Base-by-base conservation (phyloP, 1,140 invertebrate genomes). In the Melitaea cinxia region DNA sequence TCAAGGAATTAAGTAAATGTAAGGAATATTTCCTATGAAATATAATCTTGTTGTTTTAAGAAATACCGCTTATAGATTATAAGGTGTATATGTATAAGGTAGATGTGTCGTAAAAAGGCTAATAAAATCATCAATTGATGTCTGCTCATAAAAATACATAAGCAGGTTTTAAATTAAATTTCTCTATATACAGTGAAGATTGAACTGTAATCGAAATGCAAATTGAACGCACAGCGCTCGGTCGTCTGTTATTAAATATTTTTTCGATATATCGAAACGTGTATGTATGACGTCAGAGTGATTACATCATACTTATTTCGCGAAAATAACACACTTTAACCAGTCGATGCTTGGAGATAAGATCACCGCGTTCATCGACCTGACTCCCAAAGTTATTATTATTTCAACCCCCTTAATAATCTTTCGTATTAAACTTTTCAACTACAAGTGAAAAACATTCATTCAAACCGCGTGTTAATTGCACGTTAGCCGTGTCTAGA, bases 251-350 rank as follows among this genome's bases (percentile, higher is more conserved):
- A 28, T 15, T 19, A 54, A 33, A 21, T 12, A 42, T 42, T 23
- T 56, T 56, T 56, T 24, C 28, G 42, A 42, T 42, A 33, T 42
- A 28, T 28, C 17, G 33, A 61, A 60, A 21, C 28, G 37, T 19
- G 14, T 37, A 61, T 33, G 7, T 42, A 35, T 55, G 60, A 62
- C 50, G 59, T 62, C 59, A 53, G 24, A 57, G 49, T 47, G 49
- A 70, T 70, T 65, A 74, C 66, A 75, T 69, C 72, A 71, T 69
- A 55, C 65, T 60, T 56, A 59, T 73, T 65, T 67, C 37, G 69
- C 66, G 59, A 75, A 71, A 75, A 75, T 72, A 66, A 75, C 69
- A 59, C 52, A 61, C 42, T 65, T 56, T 71, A 71, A 60, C 53
- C 50, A 60, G 55, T 75, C 61, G 52, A 65, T 70, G 61, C 65